Evolutionary conservation across 2,113 vertebrate species (phyloP).

Genomic region (Puntigrus tetrazona): DNA sequence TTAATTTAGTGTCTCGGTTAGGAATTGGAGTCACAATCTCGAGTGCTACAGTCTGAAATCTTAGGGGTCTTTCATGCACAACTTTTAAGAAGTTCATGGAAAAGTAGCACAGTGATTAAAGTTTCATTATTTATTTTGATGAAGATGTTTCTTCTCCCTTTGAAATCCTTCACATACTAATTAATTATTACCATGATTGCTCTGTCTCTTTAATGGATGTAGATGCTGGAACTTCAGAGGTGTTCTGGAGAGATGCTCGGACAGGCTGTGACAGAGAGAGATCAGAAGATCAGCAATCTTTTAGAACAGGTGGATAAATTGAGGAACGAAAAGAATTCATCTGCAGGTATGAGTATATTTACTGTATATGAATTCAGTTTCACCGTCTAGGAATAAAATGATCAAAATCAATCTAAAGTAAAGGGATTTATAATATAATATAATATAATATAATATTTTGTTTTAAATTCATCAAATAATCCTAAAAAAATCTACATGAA

Average conservation of each 20-base stretch:
- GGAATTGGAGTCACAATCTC: too few species aligned
- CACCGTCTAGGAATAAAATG: too few species aligned
- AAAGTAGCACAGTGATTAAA: neutral
- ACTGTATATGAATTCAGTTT: too few species aligned
- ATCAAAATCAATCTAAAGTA: too few species aligned
- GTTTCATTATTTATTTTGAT: neutral
- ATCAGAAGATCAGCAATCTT: constrained; percentile 72
- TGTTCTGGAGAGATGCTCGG: constrained; percentile 69
- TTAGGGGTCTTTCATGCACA: too few species aligned
- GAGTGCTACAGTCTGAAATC: too few species aligned
- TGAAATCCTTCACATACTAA: neutral
- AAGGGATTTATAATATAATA: neutral
- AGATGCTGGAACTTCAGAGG: constrained; percentile 69
- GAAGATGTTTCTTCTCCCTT: too few species aligned
- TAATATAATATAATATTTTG: neutral
- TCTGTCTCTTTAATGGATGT: constrained; percentile 14
- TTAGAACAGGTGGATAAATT: constrained; percentile 69
- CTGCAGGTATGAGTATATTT: constrained; percentile 73
- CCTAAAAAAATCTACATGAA: neutral
- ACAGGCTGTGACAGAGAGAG: constrained; percentile 71
- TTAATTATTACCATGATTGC: neutral
- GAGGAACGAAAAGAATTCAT: constrained; percentile 62
- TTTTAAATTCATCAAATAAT: neutral
- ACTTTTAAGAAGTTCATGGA: too few species aligned
- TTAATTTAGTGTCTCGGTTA: too few species aligned